These are phyloP conservation scores for Nipponacmea schrenckii DNA, from an alignment of 2,888 invertebrate species.

Conservation along the genomic window DNA sequence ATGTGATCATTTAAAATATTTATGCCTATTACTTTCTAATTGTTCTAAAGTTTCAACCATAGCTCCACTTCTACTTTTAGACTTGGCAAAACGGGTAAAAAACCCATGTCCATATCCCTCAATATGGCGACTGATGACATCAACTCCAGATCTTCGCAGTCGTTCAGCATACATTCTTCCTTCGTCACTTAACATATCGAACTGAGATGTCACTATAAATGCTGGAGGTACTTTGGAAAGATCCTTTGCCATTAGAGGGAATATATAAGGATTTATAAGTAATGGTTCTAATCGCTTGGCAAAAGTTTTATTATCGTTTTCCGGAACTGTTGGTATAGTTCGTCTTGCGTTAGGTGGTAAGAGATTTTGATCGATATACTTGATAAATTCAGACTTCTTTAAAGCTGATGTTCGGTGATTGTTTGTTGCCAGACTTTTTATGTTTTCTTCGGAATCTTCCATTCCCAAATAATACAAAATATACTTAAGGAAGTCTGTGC, in stretches of 20 bases:
- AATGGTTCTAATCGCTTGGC: constrained; percentile 24
- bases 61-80: no score
- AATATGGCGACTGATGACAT: constrained; percentile 23
- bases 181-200: constrained; percentile 65
- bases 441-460: neutral
- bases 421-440: constrained; percentile 23
- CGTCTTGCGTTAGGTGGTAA: constrained; percentile 17
- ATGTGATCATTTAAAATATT: no score
- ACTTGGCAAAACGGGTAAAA: no score
- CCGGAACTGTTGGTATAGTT: neutral
- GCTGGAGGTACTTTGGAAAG: constrained; percentile 52
- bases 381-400: constrained; percentile 29
- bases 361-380: constrained; percentile 22
- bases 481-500: constrained; percentile 18
- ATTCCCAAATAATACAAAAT: constrained; percentile 28
- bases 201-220: constrained; percentile 59
- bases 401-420: constrained; percentile 32
- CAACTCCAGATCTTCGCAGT: constrained; percentile 47
- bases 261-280: constrained; percentile 40
- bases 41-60: no score
- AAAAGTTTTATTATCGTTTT: constrained; percentile 12
- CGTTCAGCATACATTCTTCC: constrained; percentile 58
- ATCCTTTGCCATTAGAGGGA: constrained; percentile 59
- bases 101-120: no score
- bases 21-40: no score